phyloP scores from a whole-genome alignment of 2,113 vertebrate species.

The Vombatus ursinus region DNA sequence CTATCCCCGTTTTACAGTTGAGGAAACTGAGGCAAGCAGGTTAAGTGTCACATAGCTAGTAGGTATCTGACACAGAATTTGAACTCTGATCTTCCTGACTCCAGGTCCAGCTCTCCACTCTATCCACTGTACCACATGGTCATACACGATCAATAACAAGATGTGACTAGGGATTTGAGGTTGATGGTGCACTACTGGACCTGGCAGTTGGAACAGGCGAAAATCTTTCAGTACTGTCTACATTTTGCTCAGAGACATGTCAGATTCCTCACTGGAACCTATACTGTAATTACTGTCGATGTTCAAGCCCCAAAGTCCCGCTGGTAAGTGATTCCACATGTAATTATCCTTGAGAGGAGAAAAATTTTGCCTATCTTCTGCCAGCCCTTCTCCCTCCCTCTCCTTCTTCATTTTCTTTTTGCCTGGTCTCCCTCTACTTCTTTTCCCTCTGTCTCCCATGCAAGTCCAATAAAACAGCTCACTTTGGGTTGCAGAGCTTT shows the following conservation, averaged over 20 bases:
- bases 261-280: constrained; percentile 2
- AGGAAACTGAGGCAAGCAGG: neutral
- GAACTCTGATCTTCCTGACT: neutral
- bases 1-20: neutral
- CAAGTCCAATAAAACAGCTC: constrained; percentile 2
- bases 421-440: neutral
- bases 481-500: constrained; percentile 34
- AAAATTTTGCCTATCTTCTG: constrained; percentile 12
- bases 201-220: neutral
- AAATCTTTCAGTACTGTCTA: neutral
- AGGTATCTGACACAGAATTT: neutral
- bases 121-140: neutral
- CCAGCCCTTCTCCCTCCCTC: neutral
- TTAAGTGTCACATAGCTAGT: neutral
- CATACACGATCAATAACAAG: neutral
- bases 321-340: constrained; percentile 40
- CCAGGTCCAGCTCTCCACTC: neutral
- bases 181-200: neutral
- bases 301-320: neutral
- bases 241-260: constrained; percentile 19
- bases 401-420: constrained; percentile 27
- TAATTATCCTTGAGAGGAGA: constrained; percentile 62
- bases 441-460: constrained; percentile 40
- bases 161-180: neutral
- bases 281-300: constrained; percentile 40